Percentiles rank a stretch among this genome's conserved stretches.
Conservation (phyloP, 2,888 invertebrate genomes). For the Gortyna flavago region DNA sequence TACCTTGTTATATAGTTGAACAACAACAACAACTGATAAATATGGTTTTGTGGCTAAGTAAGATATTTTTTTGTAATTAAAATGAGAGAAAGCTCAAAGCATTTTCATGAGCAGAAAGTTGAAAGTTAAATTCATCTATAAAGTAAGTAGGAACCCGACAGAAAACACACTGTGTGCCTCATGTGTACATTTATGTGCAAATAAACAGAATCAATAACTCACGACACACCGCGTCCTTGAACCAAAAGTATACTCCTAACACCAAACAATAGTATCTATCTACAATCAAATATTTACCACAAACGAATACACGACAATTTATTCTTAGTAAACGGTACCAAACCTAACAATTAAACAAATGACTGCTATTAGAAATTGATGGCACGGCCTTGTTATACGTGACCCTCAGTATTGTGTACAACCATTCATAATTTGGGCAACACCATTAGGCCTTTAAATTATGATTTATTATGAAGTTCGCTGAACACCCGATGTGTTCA, state of each 20-base stretch:
- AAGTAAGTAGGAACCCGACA: neutral
- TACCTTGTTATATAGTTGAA: neutral
- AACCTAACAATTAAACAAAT: slow-evolving; percentile 55
- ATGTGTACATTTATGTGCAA: neutral
- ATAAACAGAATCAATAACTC: neutral
- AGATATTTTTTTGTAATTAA: too few relatives aligned
- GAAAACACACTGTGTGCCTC: neutral
- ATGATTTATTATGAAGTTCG: too few relatives aligned
- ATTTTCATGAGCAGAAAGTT: neutral
- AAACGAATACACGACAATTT: slow-evolving; percentile 3
- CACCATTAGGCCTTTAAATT: slow-evolving; percentile 74
- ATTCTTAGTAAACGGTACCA: slow-evolving; percentile 34
- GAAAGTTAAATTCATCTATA: neutral
- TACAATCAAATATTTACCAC: slow-evolving; percentile 16
- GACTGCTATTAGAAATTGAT: slow-evolving; percentile 57
- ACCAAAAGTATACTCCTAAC: neutral
- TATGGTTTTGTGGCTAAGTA: neutral
- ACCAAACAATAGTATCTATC: neutral
- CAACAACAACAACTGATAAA: neutral
- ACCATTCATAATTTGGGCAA: slow-evolving; percentile 76
- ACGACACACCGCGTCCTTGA: slow-evolving; percentile 22
- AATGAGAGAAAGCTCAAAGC: neutral
- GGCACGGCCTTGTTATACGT: slow-evolving; percentile 55
- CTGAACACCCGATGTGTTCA: too few relatives aligned
- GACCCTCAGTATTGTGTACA: slow-evolving; percentile 45